A percentile compares a stretch with the other conserved stretches of the same genome.
Evolutionary conservation across 2,888 invertebrate genomes (phyloP).

Genomic region (Pasiphila rectangulata): DNA sequence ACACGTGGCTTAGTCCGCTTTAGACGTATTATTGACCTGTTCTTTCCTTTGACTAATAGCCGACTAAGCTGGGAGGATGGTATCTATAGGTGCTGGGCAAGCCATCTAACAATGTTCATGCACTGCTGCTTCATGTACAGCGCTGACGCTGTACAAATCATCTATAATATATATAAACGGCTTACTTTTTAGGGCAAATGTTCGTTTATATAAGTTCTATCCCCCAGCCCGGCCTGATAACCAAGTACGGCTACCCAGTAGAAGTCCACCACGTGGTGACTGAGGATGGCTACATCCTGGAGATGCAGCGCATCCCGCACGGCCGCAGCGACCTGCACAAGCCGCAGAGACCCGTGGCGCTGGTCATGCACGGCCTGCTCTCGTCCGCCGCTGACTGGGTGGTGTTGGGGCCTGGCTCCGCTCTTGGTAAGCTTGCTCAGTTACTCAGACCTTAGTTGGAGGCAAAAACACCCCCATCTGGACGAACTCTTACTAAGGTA

Average conservation of each 20-base stretch:
- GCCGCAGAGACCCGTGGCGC: conserved; percentile 68
- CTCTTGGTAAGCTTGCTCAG: conserved; percentile 75
- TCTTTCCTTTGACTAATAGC: too few species aligned
- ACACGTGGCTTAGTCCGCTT: too few species aligned
- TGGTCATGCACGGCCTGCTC: conserved; percentile 84
- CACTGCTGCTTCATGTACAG: too few species aligned
- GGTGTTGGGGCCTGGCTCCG: conserved; percentile 83
- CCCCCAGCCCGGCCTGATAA: conserved; percentile 39
- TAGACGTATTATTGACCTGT: too few species aligned
- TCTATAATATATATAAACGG: too few species aligned
- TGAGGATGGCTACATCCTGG: conserved; percentile 45
- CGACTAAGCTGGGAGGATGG: too few species aligned
- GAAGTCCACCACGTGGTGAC: conserved; percentile 44
- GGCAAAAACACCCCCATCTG: background rate
- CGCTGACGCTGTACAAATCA: too few species aligned
- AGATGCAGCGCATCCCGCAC: conserved; percentile 43
- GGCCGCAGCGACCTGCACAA: conserved; percentile 43
- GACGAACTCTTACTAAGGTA: too few species aligned
- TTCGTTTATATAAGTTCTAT: too few species aligned
- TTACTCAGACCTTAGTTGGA: background rate
- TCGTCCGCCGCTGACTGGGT: conserved; percentile 86
- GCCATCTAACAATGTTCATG: too few species aligned
- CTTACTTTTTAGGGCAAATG: too few species aligned
- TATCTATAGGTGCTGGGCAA: too few species aligned
- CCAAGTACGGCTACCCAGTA: conserved; percentile 42